Evolutionary conservation across 2,113 vertebrate species (phyloP), one percentile per base, ranked within the genome.

Genomic region (Silurus asotus): DNA sequence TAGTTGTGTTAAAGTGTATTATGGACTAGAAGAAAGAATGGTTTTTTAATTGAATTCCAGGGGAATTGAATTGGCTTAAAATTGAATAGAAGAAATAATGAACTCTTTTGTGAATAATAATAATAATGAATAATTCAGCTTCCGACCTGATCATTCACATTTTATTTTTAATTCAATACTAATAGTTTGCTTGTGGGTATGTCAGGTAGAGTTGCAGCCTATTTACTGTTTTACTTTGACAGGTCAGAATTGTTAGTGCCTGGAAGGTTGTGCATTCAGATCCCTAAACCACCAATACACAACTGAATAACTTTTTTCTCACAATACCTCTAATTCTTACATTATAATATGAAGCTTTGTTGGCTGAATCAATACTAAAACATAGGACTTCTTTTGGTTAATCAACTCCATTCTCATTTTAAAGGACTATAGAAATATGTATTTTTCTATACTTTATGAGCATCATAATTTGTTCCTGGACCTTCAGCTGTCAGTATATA

Each of bases 401-500:
- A 75, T 75, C 0, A 51, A 14, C 51, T 76, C 5, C 5, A 23
- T 75, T 51, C 9, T 23, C 10, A 49, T 51, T 48, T 45, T 74
- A 58, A 78, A 78, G 14, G n/a, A 28, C 53, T 78, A 8, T 55
- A 70, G 51, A 70, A 70, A 75, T 80, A 17, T 56, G 72, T 67
- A 64, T 14, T 64, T 75, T 55, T 74, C 37, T 13, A 45, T 65
- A 59, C 19, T 88, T 51, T 88, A 67, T 67, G 51, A 51, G 75
- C 10, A 3, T 79, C 28, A 59, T 55, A 61, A 70, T 82, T 28
- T 78, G 28, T 14, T 48, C 15, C 61, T 45, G 25, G 25, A 84
- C 28, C 82, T 90, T 89, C 89, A 92, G 89, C 92, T 93, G 90
- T 88, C 91, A 81, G 81, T 80, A 83, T 87, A 89, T 90, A 37